Evolutionary conservation across 2,888 invertebrate species (phyloP), one percentile per base, ranked within the genome.

Genomic region (Helicoverpa assulta): DNA sequence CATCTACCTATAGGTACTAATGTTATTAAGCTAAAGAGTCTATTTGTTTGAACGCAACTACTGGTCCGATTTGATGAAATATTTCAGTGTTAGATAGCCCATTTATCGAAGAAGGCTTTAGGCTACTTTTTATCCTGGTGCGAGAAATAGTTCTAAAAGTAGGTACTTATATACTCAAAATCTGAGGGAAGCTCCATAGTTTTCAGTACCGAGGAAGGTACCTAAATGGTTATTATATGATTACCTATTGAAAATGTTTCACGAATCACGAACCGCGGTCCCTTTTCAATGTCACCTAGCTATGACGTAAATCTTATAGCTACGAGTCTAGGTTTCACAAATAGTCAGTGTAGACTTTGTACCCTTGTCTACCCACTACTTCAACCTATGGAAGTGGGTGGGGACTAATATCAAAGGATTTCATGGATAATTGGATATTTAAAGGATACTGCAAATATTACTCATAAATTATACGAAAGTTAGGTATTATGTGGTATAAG

Each of bases 211-310:
- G n/a, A 12, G 12, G 14, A n/a, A 21, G 12, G 12, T 33, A n/a
- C n/a, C n/a, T n/a, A 33, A 33, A 33, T 33, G 33, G 8, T 10
- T 1, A 16, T 10, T 33, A 19, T 63, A 57, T 26, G 14, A 40
- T 40, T 40, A 19, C 2, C 6, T 51, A 37, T 65, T 65, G 51
- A 37, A 65, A 62, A 51, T 37, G 47, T n/a, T 6, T n/a, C 47
- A 37, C 7, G 6, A 43, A 26, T 64, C 26, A 64, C 26, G 37
- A 5, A 29, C 21, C 18, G 5, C 16, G 2, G n/a, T 37, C 12
- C 12, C 6, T 19, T 29, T 56, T 29, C n/a, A 56, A 47, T 50
- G 37, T 19, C 67, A 47, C 2, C 12, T 21, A n/a, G 16, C 10
- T n/a, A 6, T 47, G 16, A 47, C n/a, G n/a, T 47, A 47, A 40